Conservation (phyloP, 1,140 invertebrate species). For the Ephestia elutella region DNA sequence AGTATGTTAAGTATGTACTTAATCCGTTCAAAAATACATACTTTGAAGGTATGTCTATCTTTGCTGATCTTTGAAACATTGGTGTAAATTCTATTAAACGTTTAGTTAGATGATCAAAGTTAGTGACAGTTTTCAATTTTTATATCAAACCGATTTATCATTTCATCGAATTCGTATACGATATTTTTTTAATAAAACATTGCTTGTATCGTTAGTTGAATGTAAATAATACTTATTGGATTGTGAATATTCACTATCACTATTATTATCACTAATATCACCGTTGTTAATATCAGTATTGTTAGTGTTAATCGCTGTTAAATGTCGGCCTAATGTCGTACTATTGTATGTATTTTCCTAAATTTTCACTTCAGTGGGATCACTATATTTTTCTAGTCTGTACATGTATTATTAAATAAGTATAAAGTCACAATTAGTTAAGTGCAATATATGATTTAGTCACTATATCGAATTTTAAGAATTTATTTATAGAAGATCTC, state of each 20-base stretch:
- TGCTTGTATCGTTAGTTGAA: not conserved
- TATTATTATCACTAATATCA: not conserved
- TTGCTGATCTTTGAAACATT: too few relatives aligned
- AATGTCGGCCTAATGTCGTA: not conserved
- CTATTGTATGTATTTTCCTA: not conserved
- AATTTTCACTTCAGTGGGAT: slow-evolving; percentile 5
- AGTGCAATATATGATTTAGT: slow-evolving; percentile 6
- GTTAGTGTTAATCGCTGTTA: not conserved
- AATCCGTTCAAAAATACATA: too few relatives aligned
- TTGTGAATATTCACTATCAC: not conserved
- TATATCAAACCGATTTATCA: not conserved
- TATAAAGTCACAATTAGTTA: slow-evolving; percentile 2
- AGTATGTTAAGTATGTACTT: too few relatives aligned
- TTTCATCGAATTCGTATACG: not conserved
- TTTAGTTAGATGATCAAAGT: too few relatives aligned
- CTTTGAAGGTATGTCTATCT: too few relatives aligned
- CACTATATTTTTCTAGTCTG: slow-evolving; percentile 9
- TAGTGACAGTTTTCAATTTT: not conserved
- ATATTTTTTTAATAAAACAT: not conserved
- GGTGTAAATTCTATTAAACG: too few relatives aligned
- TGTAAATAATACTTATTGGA: not conserved
- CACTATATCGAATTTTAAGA: slow-evolving; percentile 11
- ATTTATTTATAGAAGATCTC: slow-evolving; percentile 34
- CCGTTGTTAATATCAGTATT: slow-evolving; percentile 1
- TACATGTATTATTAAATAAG: not conserved